These are phyloP conservation scores for Apogon hyalosoma DNA, from an alignment of 2,797 vertebrate species.

Conservation along the genomic window DNA sequence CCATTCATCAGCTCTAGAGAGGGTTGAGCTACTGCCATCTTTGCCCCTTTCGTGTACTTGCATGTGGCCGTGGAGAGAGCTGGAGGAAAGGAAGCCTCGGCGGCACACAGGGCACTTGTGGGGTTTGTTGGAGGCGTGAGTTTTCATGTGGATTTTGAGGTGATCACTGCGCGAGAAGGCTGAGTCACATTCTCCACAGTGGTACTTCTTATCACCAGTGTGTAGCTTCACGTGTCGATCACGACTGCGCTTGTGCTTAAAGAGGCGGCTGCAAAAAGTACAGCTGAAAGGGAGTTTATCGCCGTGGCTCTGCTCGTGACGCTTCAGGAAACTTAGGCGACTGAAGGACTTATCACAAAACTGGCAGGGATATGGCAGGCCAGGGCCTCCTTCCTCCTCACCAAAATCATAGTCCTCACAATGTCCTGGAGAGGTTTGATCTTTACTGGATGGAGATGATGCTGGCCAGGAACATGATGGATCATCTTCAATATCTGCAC, in stretches of 20 bases:
- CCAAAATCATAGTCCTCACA: conserved; percentile 97
- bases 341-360: conserved; percentile 99
- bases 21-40: conserved; percentile 88
- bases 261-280: conserved; percentile 97
- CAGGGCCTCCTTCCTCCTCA: conserved; percentile 95
- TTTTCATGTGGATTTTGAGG: conserved; percentile 99
- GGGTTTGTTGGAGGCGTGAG: conserved; percentile 98
- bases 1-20: conserved; percentile 92
- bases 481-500: conserved; percentile 96
- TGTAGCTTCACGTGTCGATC: conserved; percentile 98
- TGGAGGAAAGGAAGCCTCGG: conserved; percentile 95
- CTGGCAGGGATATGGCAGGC: conserved; percentile 97
- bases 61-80: conserved; percentile 98
- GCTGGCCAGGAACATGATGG: conserved; percentile 97
- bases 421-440: conserved; percentile 96
- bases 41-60: conserved; percentile 97
- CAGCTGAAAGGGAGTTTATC: conserved; percentile 99
- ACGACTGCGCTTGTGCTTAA: conserved; percentile 98
- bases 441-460: conserved; percentile 98
- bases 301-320: conserved; percentile 98
- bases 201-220: conserved; percentile 98
- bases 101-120: conserved; percentile 99
- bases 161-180: conserved; percentile 98
- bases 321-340: conserved; percentile 98
- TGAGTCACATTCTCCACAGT: conserved; percentile 97